These are phyloP conservation scores for Turritopsis rubra DNA, from an alignment of 30 jellyfish, hydroid and myxozoan species.

Conservation along the genomic window DNA sequence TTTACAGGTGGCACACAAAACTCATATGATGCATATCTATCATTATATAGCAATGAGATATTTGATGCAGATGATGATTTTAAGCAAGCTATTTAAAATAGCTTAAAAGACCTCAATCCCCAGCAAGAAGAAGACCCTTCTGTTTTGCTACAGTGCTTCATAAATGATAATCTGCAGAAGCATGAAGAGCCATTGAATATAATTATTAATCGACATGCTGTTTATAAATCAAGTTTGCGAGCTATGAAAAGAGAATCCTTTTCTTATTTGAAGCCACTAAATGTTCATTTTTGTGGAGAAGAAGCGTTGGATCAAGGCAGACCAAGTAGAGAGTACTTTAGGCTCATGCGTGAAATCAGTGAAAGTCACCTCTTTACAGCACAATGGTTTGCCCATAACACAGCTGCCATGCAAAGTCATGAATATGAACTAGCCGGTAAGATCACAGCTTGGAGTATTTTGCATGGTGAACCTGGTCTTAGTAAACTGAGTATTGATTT, in stretches of 20 bases:
- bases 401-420: background rate
- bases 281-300: background rate
- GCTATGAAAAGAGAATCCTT: background rate
- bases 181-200: background rate
- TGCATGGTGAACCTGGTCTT: slow-evolving; percentile 44
- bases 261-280: background rate
- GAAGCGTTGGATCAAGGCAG: background rate
- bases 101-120: background rate
- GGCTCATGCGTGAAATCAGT: background rate
- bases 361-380: background rate
- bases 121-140: slow-evolving; percentile 5
- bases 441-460: slow-evolving; percentile 35
- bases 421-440: slow-evolving; percentile 40
- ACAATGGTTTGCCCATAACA: slow-evolving; percentile 33
- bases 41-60: background rate
- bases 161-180: background rate
- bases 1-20: background rate
- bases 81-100: background rate
- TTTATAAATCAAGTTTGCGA: background rate
- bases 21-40: background rate
- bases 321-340: background rate
- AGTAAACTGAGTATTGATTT: slow-evolving; percentile 24
- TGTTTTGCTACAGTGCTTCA: no score
- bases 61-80: background rate
- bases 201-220: background rate